Conservation (phyloP, 2,888 invertebrate species). For the Melikaiella ostensackeni region DNA sequence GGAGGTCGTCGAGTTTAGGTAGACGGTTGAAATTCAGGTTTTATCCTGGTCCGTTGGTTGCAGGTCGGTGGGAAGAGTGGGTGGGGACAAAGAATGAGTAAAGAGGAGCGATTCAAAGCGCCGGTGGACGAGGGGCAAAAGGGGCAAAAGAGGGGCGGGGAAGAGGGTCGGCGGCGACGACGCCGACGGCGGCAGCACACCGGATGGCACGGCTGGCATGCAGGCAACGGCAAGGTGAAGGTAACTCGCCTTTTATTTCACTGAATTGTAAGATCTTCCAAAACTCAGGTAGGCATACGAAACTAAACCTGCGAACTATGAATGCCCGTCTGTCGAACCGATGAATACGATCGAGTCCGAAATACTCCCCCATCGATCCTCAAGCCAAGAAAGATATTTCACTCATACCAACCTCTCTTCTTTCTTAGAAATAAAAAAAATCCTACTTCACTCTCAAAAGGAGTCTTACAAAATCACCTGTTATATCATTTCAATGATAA, state of each 20-base stretch:
- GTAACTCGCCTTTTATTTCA: slow-evolving; percentile 39
- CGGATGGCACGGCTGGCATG: slow-evolving; percentile 39
- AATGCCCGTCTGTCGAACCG: slow-evolving; percentile 21
- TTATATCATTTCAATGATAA: slow-evolving; percentile 4
- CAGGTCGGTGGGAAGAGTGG: slow-evolving; percentile 48
- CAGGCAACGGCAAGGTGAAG: slow-evolving; percentile 40
- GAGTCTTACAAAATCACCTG: slow-evolving; percentile 2
- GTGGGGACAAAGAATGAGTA: slow-evolving; percentile 41
- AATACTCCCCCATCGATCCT: slow-evolving; percentile 32
- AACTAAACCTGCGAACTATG: slow-evolving; percentile 37
- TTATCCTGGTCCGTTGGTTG: slow-evolving; percentile 61
- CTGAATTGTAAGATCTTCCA: slow-evolving; percentile 39
- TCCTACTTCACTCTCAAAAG: background rate
- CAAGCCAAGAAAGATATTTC: slow-evolving; percentile 26
- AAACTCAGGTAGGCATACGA: slow-evolving; percentile 39
- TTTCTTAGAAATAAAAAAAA: background rate
- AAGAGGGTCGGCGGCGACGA: slow-evolving; percentile 32
- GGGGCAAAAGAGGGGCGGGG: slow-evolving; percentile 41
- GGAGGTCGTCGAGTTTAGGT: slow-evolving; percentile 64
- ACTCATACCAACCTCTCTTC: background rate
- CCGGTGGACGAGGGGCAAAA: slow-evolving; percentile 42
- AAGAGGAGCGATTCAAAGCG: slow-evolving; percentile 38
- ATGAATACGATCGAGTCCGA: slow-evolving; percentile 36
- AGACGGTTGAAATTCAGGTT: slow-evolving; percentile 70
- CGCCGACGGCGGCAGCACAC: slow-evolving; percentile 46